Evolutionary conservation across 2,113 vertebrate species (phyloP).

Genomic region (Peromyscus polionotus): DNA sequence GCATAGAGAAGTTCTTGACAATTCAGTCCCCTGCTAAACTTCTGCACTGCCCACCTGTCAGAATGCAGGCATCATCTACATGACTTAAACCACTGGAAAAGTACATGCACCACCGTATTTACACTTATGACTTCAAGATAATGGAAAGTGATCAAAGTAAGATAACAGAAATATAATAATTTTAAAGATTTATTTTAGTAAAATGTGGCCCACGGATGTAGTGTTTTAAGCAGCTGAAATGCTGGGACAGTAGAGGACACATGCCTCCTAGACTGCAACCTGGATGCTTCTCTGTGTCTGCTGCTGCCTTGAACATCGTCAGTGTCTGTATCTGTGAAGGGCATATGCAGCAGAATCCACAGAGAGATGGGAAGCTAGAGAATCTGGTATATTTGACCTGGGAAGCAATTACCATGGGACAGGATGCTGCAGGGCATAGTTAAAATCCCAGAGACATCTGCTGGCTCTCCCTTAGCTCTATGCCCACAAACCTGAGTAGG

Average conservation of each 20-base stretch:
- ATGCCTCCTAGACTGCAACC: background rate
- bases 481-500: no score
- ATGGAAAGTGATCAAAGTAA: background rate
- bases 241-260: background rate
- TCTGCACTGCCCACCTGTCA: background rate
- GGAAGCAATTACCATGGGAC: background rate
- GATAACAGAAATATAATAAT: background rate
- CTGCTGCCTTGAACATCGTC: background rate
- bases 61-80: background rate
- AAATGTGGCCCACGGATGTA: no score
- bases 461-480: background rate
- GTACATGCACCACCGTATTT: rapidly evolving
- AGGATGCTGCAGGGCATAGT: no score
- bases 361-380: background rate
- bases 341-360: background rate
- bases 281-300: no score
- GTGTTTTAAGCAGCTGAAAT: background rate
- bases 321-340: no score
- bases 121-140: background rate
- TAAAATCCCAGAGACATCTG: background rate
- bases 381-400: background rate
- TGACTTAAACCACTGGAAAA: rapidly evolving
- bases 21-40: background rate
- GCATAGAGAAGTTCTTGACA: rapidly evolving
- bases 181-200: background rate